These are phyloP conservation scores for Pempheris klunzingeri DNA, from an alignment of 2,797 vertebrate genomes.

Conservation along the genomic window DNA sequence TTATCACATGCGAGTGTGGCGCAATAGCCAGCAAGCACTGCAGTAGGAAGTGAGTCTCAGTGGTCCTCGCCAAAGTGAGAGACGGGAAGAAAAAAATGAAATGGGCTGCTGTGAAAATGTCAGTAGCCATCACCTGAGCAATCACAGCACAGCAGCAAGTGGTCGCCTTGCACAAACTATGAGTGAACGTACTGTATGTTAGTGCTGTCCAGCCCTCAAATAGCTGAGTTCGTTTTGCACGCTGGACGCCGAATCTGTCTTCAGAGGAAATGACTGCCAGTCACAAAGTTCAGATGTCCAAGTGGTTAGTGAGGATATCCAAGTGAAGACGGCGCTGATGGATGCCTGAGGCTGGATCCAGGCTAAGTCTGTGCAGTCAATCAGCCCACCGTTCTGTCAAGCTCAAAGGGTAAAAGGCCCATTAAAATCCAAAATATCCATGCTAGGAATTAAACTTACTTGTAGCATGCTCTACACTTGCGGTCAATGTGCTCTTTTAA, in stretches of 20 bases:
- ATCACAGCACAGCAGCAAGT: constrained; percentile 16
- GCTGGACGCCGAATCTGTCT: constrained; percentile 39
- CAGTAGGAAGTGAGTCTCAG: constrained; percentile 13
- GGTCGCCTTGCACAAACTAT: constrained; percentile 35
- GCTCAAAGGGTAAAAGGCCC: constrained; percentile 60
- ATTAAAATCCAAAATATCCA: constrained; percentile 55
- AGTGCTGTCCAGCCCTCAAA: constrained; percentile 50
- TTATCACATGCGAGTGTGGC: constrained; percentile 22
- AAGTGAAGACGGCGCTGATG: constrained; percentile 48
- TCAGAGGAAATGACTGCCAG: constrained; percentile 33
- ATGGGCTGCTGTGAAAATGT: constrained; percentile 31
- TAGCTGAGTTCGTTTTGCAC: constrained; percentile 56
- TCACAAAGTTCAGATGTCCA: constrained; percentile 46
- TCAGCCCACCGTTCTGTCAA: constrained; percentile 53
- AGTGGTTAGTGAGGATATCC: constrained; percentile 41
- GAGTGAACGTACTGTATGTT: constrained; percentile 51
- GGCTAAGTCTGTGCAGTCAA: constrained; percentile 47
- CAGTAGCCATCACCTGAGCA: constrained; percentile 30
- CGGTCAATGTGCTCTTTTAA: neutral
- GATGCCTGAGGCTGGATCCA: constrained; percentile 57
- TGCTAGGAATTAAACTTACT: constrained; percentile 45
- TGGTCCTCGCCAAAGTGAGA: constrained; percentile 1
- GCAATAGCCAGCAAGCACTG: neutral
- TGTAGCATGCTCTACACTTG: constrained; percentile 13
- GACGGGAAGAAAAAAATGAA: constrained; percentile 18